A percentile compares a stretch with the other conserved stretches of the same genome.
phyloP scores from a whole-genome alignment of 2,113 vertebrate genomes.

The Urocitellus parryii region DNA sequence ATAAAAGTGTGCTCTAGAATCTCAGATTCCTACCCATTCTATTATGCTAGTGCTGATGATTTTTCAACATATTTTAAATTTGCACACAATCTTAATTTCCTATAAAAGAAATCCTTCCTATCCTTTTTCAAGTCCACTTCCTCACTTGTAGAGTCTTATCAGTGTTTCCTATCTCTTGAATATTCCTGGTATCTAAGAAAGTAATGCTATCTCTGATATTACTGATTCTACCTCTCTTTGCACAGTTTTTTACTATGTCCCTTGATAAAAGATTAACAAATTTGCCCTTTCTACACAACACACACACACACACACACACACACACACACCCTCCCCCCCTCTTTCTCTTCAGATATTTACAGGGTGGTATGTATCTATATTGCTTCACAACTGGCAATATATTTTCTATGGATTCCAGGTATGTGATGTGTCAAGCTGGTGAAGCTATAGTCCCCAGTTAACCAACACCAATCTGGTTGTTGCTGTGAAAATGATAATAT shows the following conservation, averaged over 20 bases:
- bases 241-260: background rate
- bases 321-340: background rate
- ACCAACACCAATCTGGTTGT: background rate
- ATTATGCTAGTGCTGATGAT: no score
- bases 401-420: background rate
- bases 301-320: background rate
- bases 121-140: background rate
- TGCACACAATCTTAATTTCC: background rate
- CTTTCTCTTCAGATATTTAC: background rate
- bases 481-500: background rate
- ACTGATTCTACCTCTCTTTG: background rate
- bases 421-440: background rate
- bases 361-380: background rate
- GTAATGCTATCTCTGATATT: background rate
- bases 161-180: background rate
- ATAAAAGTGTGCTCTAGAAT: background rate
- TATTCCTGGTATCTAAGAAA: background rate
- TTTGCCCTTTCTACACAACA: background rate
- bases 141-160: background rate
- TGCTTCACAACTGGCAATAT: background rate
- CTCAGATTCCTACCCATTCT: background rate
- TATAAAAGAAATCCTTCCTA: background rate
- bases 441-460: background rate
- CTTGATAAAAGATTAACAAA: background rate
- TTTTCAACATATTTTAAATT: background rate